These are phyloP conservation scores for Paracyclopina nana DNA, from an alignment of 1,140 invertebrate species.

Conservation along the genomic window DNA sequence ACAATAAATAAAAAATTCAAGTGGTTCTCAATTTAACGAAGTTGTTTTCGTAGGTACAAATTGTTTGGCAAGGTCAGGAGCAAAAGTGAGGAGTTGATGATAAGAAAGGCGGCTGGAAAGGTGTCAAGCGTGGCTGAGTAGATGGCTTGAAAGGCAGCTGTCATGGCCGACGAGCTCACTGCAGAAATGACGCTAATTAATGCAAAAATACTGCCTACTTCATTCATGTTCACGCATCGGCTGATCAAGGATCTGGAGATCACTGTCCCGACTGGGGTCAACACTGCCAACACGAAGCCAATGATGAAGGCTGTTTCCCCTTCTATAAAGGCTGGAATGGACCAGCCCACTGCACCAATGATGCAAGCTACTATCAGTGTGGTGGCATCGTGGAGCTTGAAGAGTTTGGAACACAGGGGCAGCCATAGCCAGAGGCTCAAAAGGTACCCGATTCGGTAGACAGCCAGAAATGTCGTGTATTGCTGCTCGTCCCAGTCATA, in stretches of 20 bases:
- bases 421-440: background rate
- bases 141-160: background rate
- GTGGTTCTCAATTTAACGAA: too few relatives aligned
- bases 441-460: background rate
- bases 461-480: background rate
- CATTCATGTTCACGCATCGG: background rate
- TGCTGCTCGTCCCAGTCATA: background rate
- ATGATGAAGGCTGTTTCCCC: background rate
- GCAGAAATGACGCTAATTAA: background rate
- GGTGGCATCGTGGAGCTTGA: background rate
- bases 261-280: background rate
- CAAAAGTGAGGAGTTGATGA: background rate
- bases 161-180: background rate
- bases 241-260: background rate
- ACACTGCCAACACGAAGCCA: background rate
- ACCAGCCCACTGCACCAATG: background rate
- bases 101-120: background rate
- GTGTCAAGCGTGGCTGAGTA: background rate
- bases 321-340: background rate
- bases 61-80: background rate
- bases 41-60: background rate
- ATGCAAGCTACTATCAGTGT: background rate
- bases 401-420: background rate
- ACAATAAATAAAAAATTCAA: too few relatives aligned
- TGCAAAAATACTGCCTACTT: background rate